Conservation (phyloP, 2,888 invertebrate genomes). For the Dusona sp. region DNA sequence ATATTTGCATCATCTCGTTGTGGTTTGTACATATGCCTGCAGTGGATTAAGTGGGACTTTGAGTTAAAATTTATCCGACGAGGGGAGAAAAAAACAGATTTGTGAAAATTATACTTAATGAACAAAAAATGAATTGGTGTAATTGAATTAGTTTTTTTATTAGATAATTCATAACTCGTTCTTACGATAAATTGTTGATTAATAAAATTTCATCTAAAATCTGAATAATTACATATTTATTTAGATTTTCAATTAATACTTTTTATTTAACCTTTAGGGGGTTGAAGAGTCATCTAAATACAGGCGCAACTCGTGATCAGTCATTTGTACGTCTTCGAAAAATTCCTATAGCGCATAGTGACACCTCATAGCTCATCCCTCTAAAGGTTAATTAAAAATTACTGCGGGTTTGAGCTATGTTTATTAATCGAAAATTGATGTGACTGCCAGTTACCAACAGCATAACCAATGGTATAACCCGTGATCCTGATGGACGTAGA, state of each 20-base stretch:
- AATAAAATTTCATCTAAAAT: too few species aligned
- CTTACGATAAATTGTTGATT: too few species aligned
- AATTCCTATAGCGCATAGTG: too few species aligned
- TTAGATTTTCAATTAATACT: too few species aligned
- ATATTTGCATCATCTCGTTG: slow-evolving; percentile 43
- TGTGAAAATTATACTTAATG: not conserved
- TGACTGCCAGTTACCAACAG: not conserved
- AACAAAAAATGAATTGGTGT: not conserved
- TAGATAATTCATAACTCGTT: too few species aligned
- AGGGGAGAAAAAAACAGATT: slow-evolving; percentile 19
- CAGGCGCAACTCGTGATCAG: too few species aligned
- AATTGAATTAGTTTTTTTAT: too few species aligned
- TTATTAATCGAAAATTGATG: not conserved
- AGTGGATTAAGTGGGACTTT: slow-evolving; percentile 8
- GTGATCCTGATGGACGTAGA: not conserved
- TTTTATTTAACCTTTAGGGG: too few species aligned
- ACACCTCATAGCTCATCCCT: too few species aligned
- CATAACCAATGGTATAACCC: not conserved
- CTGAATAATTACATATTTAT: too few species aligned
- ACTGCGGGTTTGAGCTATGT: not conserved
- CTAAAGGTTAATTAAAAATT: not conserved
- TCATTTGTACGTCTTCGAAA: too few species aligned
- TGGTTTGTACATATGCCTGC: slow-evolving; percentile 5
- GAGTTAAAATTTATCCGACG: not conserved
- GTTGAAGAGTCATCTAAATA: too few species aligned